These are phyloP conservation scores for Pygmarrhopalites habei DNA, from an alignment of 1,140 invertebrate genomes.

Conservation along the genomic window DNA sequence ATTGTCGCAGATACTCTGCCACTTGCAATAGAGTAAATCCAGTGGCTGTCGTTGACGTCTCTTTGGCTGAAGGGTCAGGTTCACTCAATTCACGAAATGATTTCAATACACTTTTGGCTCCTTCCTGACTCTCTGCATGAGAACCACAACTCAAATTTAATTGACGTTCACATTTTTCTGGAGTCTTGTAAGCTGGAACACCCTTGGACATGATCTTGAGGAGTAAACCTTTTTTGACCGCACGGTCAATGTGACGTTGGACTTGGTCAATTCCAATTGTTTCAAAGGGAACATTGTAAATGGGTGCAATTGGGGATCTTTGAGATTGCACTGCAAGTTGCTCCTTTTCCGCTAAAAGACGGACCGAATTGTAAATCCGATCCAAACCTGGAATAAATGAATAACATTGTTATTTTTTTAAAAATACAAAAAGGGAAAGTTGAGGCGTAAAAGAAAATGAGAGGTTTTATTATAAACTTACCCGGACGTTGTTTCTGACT, in stretches of 20 bases:
- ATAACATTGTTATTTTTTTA: conserved; percentile 15
- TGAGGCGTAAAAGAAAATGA: no score
- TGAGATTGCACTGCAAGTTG: conserved; percentile 28
- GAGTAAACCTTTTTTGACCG: conserved; percentile 31
- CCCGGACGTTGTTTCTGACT: no score
- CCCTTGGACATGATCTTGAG: conserved; percentile 33
- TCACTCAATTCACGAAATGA: conserved; percentile 36
- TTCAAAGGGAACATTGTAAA: conserved; percentile 33
- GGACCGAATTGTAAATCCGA: conserved; percentile 38
- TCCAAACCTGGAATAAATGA: conserved; percentile 35
- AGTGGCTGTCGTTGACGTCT: background rate
- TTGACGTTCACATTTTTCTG: conserved; percentile 32
- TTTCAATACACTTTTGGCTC: conserved; percentile 24
- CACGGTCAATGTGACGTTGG: conserved; percentile 36
- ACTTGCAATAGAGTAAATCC: conserved; percentile 29
- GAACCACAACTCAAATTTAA: conserved; percentile 15
- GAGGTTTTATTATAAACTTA: no score
- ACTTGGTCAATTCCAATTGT: conserved; percentile 34
- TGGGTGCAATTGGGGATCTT: conserved; percentile 34
- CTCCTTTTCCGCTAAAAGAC: conserved; percentile 37
- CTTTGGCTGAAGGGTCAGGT: conserved; percentile 23
- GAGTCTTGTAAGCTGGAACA: conserved; percentile 25
- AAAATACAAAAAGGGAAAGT: no score
- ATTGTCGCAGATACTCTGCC: conserved; percentile 32
- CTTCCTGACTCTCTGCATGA: conserved; percentile 20